phyloP scores from a whole-genome alignment of 2,113 vertebrate species.

The Gambusia affinis region DNA sequence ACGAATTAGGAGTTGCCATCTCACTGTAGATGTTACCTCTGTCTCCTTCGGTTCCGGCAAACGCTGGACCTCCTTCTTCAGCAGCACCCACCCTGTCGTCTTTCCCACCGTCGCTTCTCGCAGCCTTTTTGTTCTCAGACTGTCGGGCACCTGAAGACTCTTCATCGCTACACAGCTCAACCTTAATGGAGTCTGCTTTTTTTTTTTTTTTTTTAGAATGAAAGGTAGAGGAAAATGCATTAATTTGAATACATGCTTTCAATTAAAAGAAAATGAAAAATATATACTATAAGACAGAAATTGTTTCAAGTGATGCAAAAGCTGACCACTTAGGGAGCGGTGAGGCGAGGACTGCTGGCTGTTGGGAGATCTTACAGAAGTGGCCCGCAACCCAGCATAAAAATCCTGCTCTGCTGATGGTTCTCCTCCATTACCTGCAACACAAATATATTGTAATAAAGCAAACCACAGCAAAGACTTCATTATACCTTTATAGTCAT shows the following conservation, averaged over 20 bases:
- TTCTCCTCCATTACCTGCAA: constrained; percentile 91
- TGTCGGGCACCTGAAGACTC: constrained; percentile 84
- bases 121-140: constrained; percentile 81
- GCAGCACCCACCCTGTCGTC: constrained; percentile 77
- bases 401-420: constrained; percentile 92
- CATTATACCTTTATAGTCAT: neutral
- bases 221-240: neutral
- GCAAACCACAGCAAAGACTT: constrained; percentile 12
- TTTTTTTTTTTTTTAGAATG: constrained; percentile 77
- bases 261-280: neutral
- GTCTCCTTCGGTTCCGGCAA: constrained; percentile 74
- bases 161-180: constrained; percentile 94
- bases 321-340: constrained; percentile 90
- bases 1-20: constrained; percentile 82
- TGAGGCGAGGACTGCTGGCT: constrained; percentile 92
- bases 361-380: constrained; percentile 88
- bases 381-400: constrained; percentile 84
- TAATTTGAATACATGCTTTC: neutral
- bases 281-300: neutral
- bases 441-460: constrained; percentile 50
- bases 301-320: neutral
- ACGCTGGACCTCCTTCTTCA: constrained; percentile 77
- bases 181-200: constrained; percentile 87
- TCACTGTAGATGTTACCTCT: constrained; percentile 84
- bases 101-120: constrained; percentile 67